Evolutionary conservation across 2,888 invertebrate species (phyloP).

Genomic region (Perithous albicinctus): DNA sequence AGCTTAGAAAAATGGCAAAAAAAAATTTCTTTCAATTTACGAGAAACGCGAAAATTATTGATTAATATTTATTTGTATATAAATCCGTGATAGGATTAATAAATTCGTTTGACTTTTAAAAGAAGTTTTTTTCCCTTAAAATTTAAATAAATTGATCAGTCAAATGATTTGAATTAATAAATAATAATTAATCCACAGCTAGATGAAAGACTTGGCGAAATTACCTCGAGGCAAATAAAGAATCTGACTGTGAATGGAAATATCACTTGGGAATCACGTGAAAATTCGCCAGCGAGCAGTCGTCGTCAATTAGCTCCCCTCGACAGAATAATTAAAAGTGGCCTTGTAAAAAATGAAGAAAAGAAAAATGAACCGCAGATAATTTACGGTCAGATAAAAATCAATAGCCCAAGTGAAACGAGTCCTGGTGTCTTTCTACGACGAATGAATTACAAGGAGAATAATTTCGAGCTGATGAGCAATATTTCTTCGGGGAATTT

Average conservation of each 20-base stretch:
- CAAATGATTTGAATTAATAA: too few relatives aligned
- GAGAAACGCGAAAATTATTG: too few relatives aligned
- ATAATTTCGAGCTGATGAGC: background rate
- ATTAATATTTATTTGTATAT: too few relatives aligned
- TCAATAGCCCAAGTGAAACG: constrained; percentile 13
- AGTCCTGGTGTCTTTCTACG: constrained; percentile 24
- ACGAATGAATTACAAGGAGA: constrained; percentile 12
- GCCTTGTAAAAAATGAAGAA: constrained; percentile 33
- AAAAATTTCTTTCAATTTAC: too few relatives aligned
- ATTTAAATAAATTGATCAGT: background rate
- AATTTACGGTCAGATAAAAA: constrained; percentile 10
- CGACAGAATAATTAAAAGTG: constrained; percentile 61
- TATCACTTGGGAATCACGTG: constrained; percentile 75
- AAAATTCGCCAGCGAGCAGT: constrained; percentile 55
- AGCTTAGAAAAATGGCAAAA: too few relatives aligned
- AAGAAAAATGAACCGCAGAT: background rate
- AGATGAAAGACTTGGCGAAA: constrained; percentile 61
- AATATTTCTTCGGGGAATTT: background rate
- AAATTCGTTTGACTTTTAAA: too few relatives aligned
- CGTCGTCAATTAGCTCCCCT: constrained; percentile 54
- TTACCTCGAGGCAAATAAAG: constrained; percentile 64
- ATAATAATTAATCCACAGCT: constrained; percentile 70
- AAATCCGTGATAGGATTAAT: too few relatives aligned
- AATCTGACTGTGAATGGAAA: constrained; percentile 73
- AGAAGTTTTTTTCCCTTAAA: too few relatives aligned